phyloP scores from a whole-genome alignment of 2,113 vertebrate species.

The Acrocephalus kingi region DNA sequence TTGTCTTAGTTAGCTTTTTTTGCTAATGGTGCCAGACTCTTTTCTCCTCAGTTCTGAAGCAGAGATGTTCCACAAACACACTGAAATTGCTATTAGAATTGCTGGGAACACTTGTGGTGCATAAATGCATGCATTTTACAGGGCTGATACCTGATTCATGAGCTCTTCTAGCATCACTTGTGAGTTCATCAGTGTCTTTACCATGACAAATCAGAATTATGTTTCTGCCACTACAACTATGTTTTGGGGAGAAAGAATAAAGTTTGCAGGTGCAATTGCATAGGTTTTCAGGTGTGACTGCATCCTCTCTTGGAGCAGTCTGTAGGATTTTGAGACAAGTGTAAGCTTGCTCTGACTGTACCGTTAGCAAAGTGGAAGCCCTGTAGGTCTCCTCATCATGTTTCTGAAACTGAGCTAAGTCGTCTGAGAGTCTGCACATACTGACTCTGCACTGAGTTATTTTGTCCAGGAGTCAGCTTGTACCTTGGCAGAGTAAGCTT shows the following conservation, averaged over 20 bases:
- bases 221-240: not conserved
- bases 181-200: not conserved
- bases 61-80: not conserved
- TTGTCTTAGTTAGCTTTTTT: not conserved
- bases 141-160: not conserved
- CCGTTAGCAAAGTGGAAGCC: not conserved
- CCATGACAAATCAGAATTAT: not conserved
- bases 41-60: not conserved
- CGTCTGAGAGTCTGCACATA: not conserved
- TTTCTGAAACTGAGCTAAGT: conserved; percentile 20
- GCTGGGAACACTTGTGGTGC: not conserved
- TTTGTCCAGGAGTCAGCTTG: not conserved
- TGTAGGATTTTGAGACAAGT: not conserved
- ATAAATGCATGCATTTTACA: not conserved
- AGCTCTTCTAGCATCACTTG: not conserved
- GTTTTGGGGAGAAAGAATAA: not conserved
- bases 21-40: not conserved
- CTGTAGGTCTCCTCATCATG: conserved; percentile 10
- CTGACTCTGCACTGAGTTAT: not conserved
- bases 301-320: not conserved
- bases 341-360: conserved; percentile 20
- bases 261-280: not conserved
- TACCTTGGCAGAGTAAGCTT: not conserved
- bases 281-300: not conserved
- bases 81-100: not conserved